Conservation (phyloP, 2,113 vertebrate species). For the Murina feae region DNA sequence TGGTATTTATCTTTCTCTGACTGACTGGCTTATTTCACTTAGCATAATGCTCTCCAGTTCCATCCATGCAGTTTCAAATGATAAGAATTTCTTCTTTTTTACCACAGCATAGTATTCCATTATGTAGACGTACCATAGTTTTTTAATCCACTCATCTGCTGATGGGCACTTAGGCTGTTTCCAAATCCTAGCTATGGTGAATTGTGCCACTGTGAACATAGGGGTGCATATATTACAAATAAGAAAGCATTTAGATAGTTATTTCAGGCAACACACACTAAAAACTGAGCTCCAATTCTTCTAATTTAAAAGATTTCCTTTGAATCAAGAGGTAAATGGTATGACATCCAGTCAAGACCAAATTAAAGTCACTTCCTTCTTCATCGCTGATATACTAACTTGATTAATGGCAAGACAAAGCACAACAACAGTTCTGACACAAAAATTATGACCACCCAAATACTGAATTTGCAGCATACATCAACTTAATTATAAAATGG, state of each 20-base stretch:
- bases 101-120: too few relatives aligned
- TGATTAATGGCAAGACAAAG: slow-evolving; percentile 14
- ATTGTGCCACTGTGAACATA: too few relatives aligned
- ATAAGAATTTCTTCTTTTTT: too few relatives aligned
- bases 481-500: slow-evolving; percentile 2
- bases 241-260: neutral
- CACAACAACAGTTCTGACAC: neutral
- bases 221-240: neutral
- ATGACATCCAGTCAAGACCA: neutral
- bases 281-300: neutral
- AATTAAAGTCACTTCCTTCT: slow-evolving; percentile 3
- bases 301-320: neutral
- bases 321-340: neutral
- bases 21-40: too few relatives aligned
- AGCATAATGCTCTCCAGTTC: too few relatives aligned
- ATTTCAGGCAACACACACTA: neutral
- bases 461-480: neutral
- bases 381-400: neutral
- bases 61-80: too few relatives aligned
- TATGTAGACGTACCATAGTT: too few relatives aligned
- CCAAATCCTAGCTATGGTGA: too few relatives aligned
- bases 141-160: too few relatives aligned
- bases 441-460: neutral
- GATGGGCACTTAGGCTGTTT: too few relatives aligned
- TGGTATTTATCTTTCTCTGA: too few relatives aligned